Conservation (phyloP, 2,888 invertebrate genomes). For the Eupsilia transversa region DNA sequence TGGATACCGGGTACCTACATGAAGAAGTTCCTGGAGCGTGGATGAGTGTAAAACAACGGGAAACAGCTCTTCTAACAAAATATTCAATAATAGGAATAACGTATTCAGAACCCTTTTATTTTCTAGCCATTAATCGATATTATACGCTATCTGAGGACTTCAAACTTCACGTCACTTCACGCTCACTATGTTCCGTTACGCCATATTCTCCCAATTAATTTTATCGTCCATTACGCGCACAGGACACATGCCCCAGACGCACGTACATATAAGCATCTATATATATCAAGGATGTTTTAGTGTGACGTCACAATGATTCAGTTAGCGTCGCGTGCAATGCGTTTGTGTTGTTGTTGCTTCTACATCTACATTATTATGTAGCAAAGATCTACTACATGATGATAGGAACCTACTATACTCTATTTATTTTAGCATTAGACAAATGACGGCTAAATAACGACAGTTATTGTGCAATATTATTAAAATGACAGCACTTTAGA, state of each 20-base stretch:
- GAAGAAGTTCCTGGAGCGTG: not conserved
- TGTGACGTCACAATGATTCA: conserved; percentile 48
- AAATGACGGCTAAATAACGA: no score
- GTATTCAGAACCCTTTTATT: not conserved
- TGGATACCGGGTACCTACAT: not conserved
- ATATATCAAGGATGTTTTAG: conserved; percentile 36
- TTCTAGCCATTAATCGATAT: not conserved
- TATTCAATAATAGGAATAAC: not conserved
- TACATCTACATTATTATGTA: not conserved
- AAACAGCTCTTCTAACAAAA: not conserved
- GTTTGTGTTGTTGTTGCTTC: conserved; percentile 7
- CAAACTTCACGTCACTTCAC: not conserved
- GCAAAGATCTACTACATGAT: no score
- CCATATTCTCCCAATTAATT: conserved; percentile 42
- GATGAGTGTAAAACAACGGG: not conserved
- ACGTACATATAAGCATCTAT: conserved; percentile 16
- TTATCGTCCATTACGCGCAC: conserved; percentile 40
- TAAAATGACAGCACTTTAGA: no score
- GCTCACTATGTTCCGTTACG: not conserved
- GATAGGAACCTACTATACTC: no score
- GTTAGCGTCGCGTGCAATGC: conserved; percentile 13
- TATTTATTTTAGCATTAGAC: no score
- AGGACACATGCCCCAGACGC: conserved; percentile 16
- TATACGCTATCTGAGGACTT: not conserved
- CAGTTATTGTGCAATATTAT: no score